Evolutionary conservation across 2,113 vertebrate genomes (phyloP).

Genomic region (Xiphophorus maculatus): DNA sequence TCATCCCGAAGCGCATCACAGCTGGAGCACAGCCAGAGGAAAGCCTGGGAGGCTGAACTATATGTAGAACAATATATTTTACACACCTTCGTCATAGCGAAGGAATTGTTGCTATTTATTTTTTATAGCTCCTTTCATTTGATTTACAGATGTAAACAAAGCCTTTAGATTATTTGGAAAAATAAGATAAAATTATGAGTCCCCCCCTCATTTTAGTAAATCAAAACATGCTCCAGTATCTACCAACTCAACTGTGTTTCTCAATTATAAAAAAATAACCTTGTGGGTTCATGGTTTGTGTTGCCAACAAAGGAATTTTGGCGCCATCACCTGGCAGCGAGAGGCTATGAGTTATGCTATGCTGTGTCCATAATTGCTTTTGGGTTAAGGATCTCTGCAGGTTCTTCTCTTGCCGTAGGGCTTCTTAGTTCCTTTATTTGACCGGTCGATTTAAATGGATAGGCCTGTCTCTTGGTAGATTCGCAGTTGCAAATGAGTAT

Average conservation of each 20-base stretch:
- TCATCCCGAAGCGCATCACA: neutral
- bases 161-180: neutral
- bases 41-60: neutral
- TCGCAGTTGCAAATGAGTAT: no score
- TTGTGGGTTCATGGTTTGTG: rapidly evolving
- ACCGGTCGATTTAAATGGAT: no score
- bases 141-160: neutral
- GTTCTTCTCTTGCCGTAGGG: no score
- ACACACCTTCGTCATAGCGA: neutral
- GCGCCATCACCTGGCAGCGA: slow-evolving; percentile 57
- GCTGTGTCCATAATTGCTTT: no score
- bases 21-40: neutral
- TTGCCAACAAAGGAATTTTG: neutral
- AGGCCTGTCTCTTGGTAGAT: no score
- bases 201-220: no score
- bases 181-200: neutral
- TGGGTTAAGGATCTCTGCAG: neutral
- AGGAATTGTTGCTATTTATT: neutral
- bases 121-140: neutral
- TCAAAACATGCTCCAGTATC: no score
- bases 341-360: neutral
- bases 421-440: no score
- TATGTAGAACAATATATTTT: neutral
- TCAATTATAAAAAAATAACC: neutral
- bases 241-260: neutral